Conservation (phyloP, 2,113 vertebrate genomes). For the Xiphorhynchus elegans region DNA sequence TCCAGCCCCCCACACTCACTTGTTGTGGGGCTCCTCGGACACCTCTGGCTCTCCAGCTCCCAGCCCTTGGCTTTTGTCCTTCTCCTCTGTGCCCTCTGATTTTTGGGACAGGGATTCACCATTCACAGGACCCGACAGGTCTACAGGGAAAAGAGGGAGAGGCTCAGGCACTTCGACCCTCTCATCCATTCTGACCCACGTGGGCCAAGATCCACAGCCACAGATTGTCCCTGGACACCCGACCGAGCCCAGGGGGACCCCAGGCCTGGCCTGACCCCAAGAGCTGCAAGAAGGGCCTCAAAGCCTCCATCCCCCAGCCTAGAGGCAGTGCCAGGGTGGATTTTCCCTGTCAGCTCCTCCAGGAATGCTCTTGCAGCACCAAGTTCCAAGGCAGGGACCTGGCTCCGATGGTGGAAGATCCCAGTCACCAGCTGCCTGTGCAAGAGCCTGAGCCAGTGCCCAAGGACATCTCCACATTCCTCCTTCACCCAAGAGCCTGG, state of each 20-base stretch:
- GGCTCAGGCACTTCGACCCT: fast-evolving
- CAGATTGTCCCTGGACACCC: background rate
- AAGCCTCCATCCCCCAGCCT: background rate
- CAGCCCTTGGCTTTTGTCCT: constrained; percentile 58
- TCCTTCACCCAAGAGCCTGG: background rate
- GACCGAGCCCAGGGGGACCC: fast-evolving
- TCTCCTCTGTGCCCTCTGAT: constrained; percentile 60
- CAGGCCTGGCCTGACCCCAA: background rate
- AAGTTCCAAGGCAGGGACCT: background rate
- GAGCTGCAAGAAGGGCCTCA: fast-evolving
- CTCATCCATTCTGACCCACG: fast-evolving
- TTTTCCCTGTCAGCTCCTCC: background rate
- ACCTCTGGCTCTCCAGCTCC: constrained; percentile 29
- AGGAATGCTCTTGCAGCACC: constrained; percentile 17
- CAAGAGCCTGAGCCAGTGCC: background rate
- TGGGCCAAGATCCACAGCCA: fast-evolving
- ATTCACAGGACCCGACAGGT: constrained; percentile 83
- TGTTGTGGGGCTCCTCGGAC: constrained; percentile 61
- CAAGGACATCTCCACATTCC: constrained; percentile 14
- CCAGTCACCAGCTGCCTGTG: background rate
- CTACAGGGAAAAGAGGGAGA: constrained; percentile 29
- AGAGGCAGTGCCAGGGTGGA: fast-evolving
- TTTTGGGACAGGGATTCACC: constrained; percentile 85
- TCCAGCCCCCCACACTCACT: constrained; percentile 47
- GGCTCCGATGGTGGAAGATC: background rate